A percentile compares a stretch with the other conserved stretches of the same genome.
Evolutionary conservation across 2,797 vertebrate genomes (phyloP).

Genomic region (Lindbergichthys nudifrons): DNA sequence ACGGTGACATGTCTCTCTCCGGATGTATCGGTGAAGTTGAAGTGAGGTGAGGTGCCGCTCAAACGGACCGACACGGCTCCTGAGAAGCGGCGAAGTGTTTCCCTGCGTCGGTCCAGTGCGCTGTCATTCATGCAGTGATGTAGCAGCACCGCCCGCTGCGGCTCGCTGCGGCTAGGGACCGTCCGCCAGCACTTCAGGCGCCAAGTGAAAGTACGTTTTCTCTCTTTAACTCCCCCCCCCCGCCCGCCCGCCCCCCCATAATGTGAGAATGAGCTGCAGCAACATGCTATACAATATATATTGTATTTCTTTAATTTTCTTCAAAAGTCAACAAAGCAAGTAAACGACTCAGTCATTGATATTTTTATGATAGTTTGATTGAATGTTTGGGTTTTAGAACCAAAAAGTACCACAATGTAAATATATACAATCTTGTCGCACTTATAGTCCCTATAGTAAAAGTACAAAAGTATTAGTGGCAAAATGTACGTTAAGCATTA

Average conservation of each 20-base stretch:
- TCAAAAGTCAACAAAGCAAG: not conserved
- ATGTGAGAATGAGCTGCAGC: not conserved
- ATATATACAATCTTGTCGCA: not conserved
- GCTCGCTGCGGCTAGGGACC: constrained; percentile 63
- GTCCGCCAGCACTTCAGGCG: constrained; percentile 58
- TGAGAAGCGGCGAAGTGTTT: constrained; percentile 9
- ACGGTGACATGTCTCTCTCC: constrained; percentile 29
- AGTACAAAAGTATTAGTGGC: not conserved
- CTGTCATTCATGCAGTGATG: constrained; percentile 56
- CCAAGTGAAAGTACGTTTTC: constrained; percentile 29
- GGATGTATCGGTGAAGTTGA: not conserved
- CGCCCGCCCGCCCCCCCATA: not conserved
- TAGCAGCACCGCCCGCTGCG: constrained; percentile 34
- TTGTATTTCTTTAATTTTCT: not conserved
- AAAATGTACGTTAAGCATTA: not conserved
- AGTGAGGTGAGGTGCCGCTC: constrained; percentile 20
- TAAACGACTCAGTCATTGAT: not conserved
- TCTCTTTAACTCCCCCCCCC: constrained; percentile 1
- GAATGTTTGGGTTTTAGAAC: not conserved
- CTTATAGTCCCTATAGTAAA: not conserved
- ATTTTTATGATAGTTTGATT: not conserved
- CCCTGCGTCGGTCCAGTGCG: constrained; percentile 28
- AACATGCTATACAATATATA: not conserved
- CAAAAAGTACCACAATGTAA: not conserved
- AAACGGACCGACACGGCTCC: not conserved